These are phyloP conservation scores for Aphidius colemani DNA, from an alignment of 2,888 invertebrate species.

Conservation along the genomic window DNA sequence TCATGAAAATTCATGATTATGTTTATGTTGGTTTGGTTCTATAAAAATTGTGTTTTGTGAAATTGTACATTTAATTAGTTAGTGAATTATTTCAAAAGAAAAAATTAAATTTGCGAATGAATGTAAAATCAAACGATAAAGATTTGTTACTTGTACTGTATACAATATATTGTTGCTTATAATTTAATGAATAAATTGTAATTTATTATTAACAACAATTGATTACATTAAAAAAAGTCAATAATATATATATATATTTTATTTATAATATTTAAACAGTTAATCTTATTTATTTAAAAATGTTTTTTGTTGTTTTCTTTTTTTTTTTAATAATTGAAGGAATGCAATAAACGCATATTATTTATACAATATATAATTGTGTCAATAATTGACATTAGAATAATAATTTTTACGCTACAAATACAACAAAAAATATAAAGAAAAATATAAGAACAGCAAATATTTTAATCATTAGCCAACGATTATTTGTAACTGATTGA, in stretches of 20 bases:
- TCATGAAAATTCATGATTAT: not conserved
- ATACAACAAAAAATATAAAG: constrained; percentile 98
- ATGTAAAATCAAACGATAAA: constrained; percentile 3
- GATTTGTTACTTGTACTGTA: constrained; percentile 36
- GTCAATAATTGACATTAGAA: constrained; percentile 24
- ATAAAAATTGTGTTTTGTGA: constrained; percentile 10
- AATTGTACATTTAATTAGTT: constrained; percentile 23
- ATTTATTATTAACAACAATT: constrained; percentile 52
- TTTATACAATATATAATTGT: constrained; percentile 22
- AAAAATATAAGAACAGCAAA: constrained; percentile 98
- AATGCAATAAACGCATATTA: constrained; percentile 26
- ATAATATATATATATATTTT: constrained; percentile 31
- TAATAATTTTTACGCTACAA: constrained; percentile 74
- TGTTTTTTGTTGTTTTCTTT: not conserved
- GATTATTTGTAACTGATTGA: constrained; percentile 93
- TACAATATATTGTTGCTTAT: constrained; percentile 51
- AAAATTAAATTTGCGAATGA: constrained; percentile 14
- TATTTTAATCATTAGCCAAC: constrained; percentile 99
- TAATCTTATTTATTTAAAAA: not conserved
- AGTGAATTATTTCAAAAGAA: constrained; percentile 15
- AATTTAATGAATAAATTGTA: constrained; percentile 55
- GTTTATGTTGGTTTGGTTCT: constrained; percentile 16
- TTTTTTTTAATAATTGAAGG: constrained; percentile 1
- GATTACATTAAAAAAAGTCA: constrained; percentile 29
- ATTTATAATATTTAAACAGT: not conserved